phyloP scores from a whole-genome alignment of 2,888 invertebrate genomes.

The Dynastes maya region DNA sequence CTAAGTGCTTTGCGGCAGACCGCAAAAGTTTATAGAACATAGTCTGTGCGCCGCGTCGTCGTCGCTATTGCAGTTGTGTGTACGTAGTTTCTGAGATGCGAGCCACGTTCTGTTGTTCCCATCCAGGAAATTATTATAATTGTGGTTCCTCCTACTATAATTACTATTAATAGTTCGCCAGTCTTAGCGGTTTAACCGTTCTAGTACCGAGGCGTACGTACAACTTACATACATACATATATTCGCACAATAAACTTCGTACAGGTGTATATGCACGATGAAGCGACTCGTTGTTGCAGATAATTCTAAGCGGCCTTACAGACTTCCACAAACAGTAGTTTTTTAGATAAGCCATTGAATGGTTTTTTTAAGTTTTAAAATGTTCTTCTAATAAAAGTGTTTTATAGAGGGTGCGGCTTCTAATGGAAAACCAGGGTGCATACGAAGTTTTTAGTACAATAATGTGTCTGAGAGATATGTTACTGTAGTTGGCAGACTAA shows the following conservation, averaged over 20 bases:
- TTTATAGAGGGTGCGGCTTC: too few relatives aligned
- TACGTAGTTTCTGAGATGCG: constrained; percentile 22
- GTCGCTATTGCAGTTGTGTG: background rate
- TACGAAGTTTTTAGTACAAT: too few relatives aligned
- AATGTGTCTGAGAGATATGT: too few relatives aligned
- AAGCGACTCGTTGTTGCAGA: too few relatives aligned
- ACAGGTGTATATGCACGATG: background rate
- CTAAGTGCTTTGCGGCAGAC: constrained; percentile 37
- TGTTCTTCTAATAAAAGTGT: too few relatives aligned
- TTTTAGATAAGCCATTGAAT: too few relatives aligned
- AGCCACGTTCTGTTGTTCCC: constrained; percentile 21
- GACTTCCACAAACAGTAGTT: too few relatives aligned
- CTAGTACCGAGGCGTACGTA: background rate
- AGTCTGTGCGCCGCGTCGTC: background rate
- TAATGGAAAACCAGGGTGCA: too few relatives aligned
- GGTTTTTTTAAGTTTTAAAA: too few relatives aligned
- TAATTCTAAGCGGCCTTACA: too few relatives aligned
- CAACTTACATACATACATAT: background rate
- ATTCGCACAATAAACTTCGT: background rate
- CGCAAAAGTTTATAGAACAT: constrained; percentile 22
- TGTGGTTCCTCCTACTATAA: constrained; percentile 58
- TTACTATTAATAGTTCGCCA: constrained; percentile 56
- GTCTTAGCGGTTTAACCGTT: constrained; percentile 27
- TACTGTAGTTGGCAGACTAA: too few relatives aligned
- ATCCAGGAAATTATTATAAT: constrained; percentile 58